These are phyloP conservation scores for Dyspetes luteomarginatus DNA, from an alignment of 2,888 invertebrate species.

Conservation along the genomic window DNA sequence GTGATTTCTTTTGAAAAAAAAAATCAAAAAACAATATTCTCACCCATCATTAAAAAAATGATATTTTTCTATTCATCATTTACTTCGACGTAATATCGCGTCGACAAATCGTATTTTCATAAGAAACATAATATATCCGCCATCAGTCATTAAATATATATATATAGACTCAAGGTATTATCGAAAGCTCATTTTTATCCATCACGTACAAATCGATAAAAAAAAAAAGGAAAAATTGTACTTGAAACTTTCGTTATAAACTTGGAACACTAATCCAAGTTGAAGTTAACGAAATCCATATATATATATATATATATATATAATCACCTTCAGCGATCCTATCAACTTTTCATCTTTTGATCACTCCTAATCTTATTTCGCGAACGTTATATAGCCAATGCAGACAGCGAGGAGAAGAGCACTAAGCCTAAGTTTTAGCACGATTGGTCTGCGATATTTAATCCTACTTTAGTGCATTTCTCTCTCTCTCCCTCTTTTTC, in stretches of 20 bases:
- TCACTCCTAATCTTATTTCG: constrained; percentile 34
- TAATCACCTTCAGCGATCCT: neutral
- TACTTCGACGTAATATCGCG: too few species aligned
- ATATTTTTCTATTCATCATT: too few species aligned
- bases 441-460: constrained; percentile 39
- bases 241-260: constrained; percentile 22
- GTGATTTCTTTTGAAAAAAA: neutral
- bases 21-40: neutral
- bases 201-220: neutral
- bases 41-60: too few species aligned
- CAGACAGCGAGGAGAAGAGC: neutral
- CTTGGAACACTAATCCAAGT: constrained; percentile 13
- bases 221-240: constrained; percentile 11
- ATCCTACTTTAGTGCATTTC: constrained; percentile 45
- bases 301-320: constrained; percentile 13
- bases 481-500: neutral
- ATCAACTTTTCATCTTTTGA: constrained; percentile 32
- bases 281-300: constrained; percentile 9
- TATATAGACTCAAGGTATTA: neutral
- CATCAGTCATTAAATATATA: neutral
- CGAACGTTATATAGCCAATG: neutral
- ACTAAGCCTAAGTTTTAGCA: constrained; percentile 37
- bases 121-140: too few species aligned
- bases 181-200: neutral
- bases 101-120: too few species aligned